Base-by-base conservation (phyloP, 1,140 invertebrate genomes). In the Drosophila miranda region DNA sequence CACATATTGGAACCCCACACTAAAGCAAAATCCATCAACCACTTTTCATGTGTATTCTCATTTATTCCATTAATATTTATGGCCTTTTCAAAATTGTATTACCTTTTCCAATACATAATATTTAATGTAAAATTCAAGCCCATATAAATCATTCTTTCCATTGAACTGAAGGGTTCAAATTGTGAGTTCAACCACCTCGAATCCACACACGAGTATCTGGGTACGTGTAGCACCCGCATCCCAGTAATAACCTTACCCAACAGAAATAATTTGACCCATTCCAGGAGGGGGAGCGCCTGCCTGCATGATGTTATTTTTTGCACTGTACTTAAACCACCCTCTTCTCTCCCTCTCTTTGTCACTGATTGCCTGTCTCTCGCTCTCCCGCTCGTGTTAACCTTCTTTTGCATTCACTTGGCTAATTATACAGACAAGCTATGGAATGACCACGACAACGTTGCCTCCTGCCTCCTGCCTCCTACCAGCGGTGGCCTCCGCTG, bases 231-330 rank as follows among this genome's bases (percentile, higher is more conserved):
- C 62, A 49, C 62, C 64, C 64, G 50, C 62, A 68, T 55, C 28
- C n/a, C 9, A n/a, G 7, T 38, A 23, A 67, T 68, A 55, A 49
- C 64, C 64, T 68, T 68, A 13, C 46, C n/a, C 19, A 64, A 51
- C 28, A 44, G 7, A 38, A 64, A 52, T 64, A 51, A 51, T 52
- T 52, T 49, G n/a, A 14, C 58, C 34, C 53, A 41, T 28, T 30
- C 9, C 21, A 13, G 9, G 30, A 9, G 30, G 9, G 28, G 28
- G 28, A 6, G 6, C 30, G 8, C 16, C 16, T 16, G 30, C 63
- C 59, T 53, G 63, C 63, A 48, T 68, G 14, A 38, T 38, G 11
- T 38, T 38, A 26, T n/a, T 38, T 67, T 68, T 56, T 42, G 44
- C 66, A 41, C 7, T 73, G 70, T 59, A 55, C 1, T 50, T 49